phyloP scores from a whole-genome alignment of 2,113 vertebrate genomes.

The Fulica atra region DNA sequence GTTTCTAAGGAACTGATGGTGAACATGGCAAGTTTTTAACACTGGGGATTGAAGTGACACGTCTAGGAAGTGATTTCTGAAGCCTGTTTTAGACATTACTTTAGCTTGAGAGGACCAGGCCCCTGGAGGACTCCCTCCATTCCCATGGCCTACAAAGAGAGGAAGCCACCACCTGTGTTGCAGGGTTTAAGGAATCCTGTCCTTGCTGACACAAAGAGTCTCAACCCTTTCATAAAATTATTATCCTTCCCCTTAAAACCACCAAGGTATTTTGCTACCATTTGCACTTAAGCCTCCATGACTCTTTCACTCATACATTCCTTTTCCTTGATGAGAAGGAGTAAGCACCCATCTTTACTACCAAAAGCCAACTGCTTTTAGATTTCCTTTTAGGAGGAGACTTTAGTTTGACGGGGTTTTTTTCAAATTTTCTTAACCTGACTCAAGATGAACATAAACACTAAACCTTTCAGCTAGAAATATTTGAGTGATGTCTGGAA shows the following conservation, averaged over 20 bases:
- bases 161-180: background rate
- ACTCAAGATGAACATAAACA: background rate
- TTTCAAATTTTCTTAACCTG: background rate
- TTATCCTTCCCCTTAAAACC: background rate
- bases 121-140: background rate
- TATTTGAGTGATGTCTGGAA: background rate
- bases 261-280: background rate
- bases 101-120: background rate
- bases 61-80: background rate
- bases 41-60: too few relatives aligned
- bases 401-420: background rate
- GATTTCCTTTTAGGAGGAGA: background rate
- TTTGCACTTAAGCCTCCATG: background rate
- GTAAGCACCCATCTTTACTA: background rate
- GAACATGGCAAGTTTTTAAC: accelerated
- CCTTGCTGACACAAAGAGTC: background rate
- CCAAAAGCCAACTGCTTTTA: background rate
- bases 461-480: background rate
- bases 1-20: background rate
- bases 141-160: accelerated
- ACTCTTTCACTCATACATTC: background rate
- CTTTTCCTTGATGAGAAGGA: background rate
- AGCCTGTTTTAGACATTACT: background rate
- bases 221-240: background rate
- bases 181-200: background rate